Evolutionary conservation across 2,113 vertebrate species (phyloP).

Genomic region (Trachemys scripta): DNA sequence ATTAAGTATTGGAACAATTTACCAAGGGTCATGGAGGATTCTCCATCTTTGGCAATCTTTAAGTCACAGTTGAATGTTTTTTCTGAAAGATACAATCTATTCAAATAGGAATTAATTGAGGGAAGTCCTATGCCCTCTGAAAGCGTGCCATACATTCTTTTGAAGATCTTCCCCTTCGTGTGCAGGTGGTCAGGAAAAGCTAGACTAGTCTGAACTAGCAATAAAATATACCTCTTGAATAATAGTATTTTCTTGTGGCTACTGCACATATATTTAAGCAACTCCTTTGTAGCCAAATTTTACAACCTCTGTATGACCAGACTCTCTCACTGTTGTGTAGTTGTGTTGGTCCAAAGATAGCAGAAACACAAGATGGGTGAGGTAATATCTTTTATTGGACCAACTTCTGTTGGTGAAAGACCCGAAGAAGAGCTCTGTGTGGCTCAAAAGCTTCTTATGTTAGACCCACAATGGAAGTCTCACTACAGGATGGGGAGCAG

Average conservation of each 20-base stretch:
- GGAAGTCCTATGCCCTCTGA: background rate
- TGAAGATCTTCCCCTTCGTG: background rate
- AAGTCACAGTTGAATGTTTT: background rate
- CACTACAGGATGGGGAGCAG: too few relatives aligned
- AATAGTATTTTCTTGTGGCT: background rate
- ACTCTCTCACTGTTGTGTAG: background rate
- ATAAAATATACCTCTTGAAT: background rate
- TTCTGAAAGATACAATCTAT: background rate
- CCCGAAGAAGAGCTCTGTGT: background rate
- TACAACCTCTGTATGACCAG: background rate
- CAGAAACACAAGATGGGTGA: background rate
- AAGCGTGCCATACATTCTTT: background rate
- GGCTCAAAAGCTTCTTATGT: background rate
- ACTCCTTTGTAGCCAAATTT: background rate
- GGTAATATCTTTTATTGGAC: background rate
- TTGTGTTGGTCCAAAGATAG: background rate
- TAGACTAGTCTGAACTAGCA: background rate
- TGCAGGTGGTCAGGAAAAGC: background rate
- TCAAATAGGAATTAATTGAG: background rate
- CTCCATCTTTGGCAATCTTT: background rate
- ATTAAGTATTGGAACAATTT: background rate
- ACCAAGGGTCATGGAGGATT: background rate
- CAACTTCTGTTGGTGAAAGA: background rate
- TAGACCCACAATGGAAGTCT: too few relatives aligned
- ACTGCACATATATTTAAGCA: background rate